Conservation (phyloP, 2,888 invertebrate species). For the Lacanobia wlatinum region DNA sequence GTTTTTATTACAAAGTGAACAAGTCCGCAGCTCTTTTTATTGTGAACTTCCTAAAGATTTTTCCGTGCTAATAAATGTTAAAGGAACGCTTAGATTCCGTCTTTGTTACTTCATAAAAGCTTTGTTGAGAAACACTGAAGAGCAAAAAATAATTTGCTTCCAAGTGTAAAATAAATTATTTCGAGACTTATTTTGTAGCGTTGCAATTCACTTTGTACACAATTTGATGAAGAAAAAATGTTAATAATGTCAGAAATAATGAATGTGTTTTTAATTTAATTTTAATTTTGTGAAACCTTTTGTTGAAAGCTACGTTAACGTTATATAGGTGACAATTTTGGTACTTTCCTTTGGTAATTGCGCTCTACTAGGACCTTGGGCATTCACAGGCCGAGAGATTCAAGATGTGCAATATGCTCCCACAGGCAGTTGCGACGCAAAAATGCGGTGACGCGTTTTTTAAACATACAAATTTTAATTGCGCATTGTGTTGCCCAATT, state of each 20-base stretch:
- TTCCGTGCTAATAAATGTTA: slow-evolving; percentile 8
- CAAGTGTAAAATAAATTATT: not conserved
- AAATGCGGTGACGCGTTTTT: too few relatives aligned
- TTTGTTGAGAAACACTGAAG: not conserved
- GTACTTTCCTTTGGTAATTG: not conserved
- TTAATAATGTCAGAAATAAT: not conserved
- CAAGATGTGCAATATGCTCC: too few relatives aligned
- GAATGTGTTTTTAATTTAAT: not conserved
- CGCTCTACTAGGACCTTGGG: too few relatives aligned
- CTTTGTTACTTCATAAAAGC: slow-evolving; percentile 3
- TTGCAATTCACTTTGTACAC: not conserved
- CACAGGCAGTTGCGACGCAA: too few relatives aligned
- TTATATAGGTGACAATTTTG: not conserved
- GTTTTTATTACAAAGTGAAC: slow-evolving; percentile 9
- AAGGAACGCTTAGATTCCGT: not conserved
- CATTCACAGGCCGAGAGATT: too few relatives aligned
- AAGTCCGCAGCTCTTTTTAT: slow-evolving; percentile 14
- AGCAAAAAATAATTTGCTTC: not conserved
- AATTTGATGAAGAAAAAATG: not conserved
- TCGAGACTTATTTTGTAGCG: not conserved
- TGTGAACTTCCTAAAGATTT: slow-evolving; percentile 10
- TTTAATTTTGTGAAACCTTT: not conserved
- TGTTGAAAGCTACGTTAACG: not conserved
- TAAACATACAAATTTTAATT: too few relatives aligned
- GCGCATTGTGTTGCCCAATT: too few relatives aligned